Base-by-base conservation (phyloP, 2,113 vertebrate genomes). In the Arothron firmamentum region DNA sequence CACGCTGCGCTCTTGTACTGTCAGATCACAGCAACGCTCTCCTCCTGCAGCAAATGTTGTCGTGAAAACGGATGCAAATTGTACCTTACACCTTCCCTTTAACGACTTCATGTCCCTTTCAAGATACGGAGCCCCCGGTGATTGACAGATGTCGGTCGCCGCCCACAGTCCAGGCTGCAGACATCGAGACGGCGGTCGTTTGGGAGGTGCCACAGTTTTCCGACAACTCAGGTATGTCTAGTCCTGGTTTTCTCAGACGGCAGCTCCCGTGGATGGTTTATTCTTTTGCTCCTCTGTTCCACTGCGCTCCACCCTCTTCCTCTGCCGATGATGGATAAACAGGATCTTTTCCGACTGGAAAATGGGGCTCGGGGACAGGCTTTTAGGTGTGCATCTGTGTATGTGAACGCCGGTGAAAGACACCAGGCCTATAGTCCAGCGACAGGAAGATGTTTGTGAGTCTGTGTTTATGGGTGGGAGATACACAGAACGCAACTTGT, bases 131-230 rank as follows among this genome's bases (percentile, higher is more conserved):
- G 78, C 92, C 94, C 4, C 97, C 97, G 0, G 91, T 95, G 78
- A 94, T 98, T 86, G 96, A 99, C 86, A 89, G 90, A 84, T 99
- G 97, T 88, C 89, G 97, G 75, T 97, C 97, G 11, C 97, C 97
- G 4, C 92, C 93, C 55, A 81, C 91, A 0, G 3, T 94, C 54
- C 92, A 93, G 78, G 90, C 91, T 59, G 73, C 89, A 47, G 94
- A 91, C 67, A 77, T 77, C 6, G 87, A 90, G 57, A 88, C 91
- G 6, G 72, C 84, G 4, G 93, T 74, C 0, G 84, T 57, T 6
- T 99, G 96, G 96, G 95, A 98, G 57, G 93, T 95, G 68, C 97
- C 97, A 45, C 93, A 94, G 81, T 99, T 99, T 92, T 99, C 97
- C 54, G 97, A 99, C 89, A 99, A 99, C 83, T 99, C 97, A 82